Percentiles rank a stretch among this genome's conserved stretches.
phyloP scores from a whole-genome alignment of 2,113 vertebrate species.

The Dolichotis patagonum region DNA sequence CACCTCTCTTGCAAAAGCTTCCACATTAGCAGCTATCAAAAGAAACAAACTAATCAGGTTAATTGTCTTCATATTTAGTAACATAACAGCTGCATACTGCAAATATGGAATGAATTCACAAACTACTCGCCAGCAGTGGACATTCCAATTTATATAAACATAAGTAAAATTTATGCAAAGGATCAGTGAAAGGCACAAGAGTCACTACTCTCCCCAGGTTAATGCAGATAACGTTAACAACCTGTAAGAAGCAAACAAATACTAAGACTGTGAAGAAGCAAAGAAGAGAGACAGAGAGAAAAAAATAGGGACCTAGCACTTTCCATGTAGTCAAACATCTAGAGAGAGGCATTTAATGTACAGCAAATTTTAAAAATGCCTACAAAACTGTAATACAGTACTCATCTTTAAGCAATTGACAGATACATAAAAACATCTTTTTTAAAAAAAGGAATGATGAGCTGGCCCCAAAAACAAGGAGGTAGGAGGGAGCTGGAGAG shows the following conservation, averaged over 20 bases:
- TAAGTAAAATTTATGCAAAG: conserved; percentile 20
- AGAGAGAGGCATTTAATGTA: background rate
- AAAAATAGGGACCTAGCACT: background rate
- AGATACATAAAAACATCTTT: background rate
- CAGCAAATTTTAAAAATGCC: background rate
- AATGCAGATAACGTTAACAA: conserved; percentile 18
- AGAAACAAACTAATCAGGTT: conserved; percentile 31
- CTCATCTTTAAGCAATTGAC: background rate
- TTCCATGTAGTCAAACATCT: conserved; percentile 10
- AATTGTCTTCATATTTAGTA: background rate
- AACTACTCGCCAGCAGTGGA: background rate
- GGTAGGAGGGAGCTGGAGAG: background rate
- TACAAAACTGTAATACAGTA: background rate
- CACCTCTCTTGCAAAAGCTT: background rate
- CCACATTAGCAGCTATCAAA: conserved; percentile 43
- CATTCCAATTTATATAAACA: conserved; percentile 44
- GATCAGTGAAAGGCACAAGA: background rate
- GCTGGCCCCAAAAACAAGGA: background rate
- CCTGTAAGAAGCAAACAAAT: background rate
- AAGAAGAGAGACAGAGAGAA: background rate
- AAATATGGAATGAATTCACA: background rate
- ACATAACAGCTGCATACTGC: background rate
- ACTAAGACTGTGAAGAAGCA: background rate
- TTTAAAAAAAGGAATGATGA: background rate
- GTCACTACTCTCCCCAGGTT: background rate